Evolutionary conservation across 1,140 invertebrate genomes (phyloP).

Genomic region (Luehdorfia chinensis): DNA sequence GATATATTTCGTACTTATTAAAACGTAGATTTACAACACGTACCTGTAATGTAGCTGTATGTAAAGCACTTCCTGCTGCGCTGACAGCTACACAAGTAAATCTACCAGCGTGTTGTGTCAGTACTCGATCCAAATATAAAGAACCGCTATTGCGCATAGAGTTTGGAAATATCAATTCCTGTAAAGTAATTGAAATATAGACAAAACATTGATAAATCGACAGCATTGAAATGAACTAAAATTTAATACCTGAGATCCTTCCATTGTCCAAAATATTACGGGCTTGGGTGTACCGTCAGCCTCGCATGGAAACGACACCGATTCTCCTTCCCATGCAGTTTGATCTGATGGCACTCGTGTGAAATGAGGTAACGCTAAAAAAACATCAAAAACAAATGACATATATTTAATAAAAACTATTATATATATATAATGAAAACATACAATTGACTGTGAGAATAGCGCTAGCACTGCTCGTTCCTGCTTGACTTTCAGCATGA

Average conservation of each 20-base stretch:
- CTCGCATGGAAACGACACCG: slow-evolving; percentile 91
- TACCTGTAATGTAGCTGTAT: slow-evolving; percentile 64
- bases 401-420: no score
- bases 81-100: slow-evolving; percentile 66
- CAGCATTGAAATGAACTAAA: background rate
- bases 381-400: no score
- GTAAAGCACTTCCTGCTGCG: slow-evolving; percentile 63
- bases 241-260: slow-evolving; percentile 76
- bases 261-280: slow-evolving; percentile 92
- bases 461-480: slow-evolving; percentile 60
- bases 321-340: slow-evolving; percentile 87
- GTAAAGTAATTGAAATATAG: slow-evolving; percentile 5
- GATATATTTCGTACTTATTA: no score
- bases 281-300: slow-evolving; percentile 94
- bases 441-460: slow-evolving; percentile 72
- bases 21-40: no score
- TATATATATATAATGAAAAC: slow-evolving; percentile 20
- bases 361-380: slow-evolving; percentile 92
- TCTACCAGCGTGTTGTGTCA: slow-evolving; percentile 57
- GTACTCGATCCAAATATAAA: slow-evolving; percentile 59
- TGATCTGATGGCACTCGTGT: slow-evolving; percentile 90
- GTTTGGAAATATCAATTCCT: slow-evolving; percentile 67
- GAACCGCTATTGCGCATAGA: slow-evolving; percentile 48
- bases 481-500: slow-evolving; percentile 72
- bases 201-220: background rate